Evolutionary conservation across 2,888 invertebrate genomes (phyloP), one percentile per base, ranked within the genome.

Genomic region (Heliconius cydno): DNA sequence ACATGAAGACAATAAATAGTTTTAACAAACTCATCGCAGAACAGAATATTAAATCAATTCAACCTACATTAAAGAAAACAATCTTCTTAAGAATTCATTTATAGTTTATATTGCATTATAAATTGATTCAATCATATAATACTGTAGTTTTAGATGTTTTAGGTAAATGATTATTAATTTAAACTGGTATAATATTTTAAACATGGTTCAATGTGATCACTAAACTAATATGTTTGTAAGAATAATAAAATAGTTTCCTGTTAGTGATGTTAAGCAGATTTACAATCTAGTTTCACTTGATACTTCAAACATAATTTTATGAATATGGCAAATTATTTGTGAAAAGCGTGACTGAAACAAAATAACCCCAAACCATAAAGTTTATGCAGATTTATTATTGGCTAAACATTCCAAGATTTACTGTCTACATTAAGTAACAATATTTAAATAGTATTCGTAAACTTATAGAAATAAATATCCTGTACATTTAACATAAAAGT

Each of bases 31-130:
- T 70, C 70, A 15, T 70, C 7, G 25, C 19, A 46, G 41, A 70
- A 46, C 70, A 46, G 46, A 28, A 25, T 68, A 38, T 6, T 25
- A 41, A 41, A n/a, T 25, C 15, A 46, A 70, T n/a, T 38, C 25
- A 70, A 70, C 25, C 67, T 68, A 68, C 22, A n/a, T 68, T 68
- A 68, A 67, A 70, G 46, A n/a, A 25, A 70, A 25, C 25, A 46
- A 46, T 9, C 25, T 67, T 6, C 2, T 68, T 13, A 68, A 68
- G 34, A 68, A 38, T 41, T 68, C 30, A 68, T 63, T 25, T n/a
- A 41, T 68, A 15, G 68, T n/a, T 38, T 38, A 68, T n/a, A 38
- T 12, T 68, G 22, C 12, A 38, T 66, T 38, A 34, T 60, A 60
- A 60, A 63, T 22, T 60, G n/a, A 22, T 25, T 63, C 10, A 25